Evolutionary conservation across 1,140 invertebrate genomes (phyloP), one percentile per base, ranked within the genome.

Genomic region (Diploscapter pachys): DNA sequence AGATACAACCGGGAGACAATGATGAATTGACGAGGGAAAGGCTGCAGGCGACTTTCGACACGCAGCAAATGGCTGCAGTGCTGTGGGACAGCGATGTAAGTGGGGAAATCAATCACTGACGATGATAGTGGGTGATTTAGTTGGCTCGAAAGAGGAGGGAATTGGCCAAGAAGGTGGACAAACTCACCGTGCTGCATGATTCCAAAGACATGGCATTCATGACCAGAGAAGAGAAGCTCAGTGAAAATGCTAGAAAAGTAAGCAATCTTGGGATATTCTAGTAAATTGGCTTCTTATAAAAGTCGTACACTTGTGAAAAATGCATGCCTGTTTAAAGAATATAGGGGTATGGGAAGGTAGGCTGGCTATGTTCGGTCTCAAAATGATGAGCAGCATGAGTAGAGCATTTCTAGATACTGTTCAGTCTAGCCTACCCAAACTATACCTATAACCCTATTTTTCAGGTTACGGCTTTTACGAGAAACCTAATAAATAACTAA

Each of bases 161-260:
- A 81, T 88, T 90, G 88, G 92, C 92, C 55, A 78, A 81, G 53
- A 63, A 77, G 48, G 81, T 79, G 59, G 79, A 80, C 77, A 83
- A 85, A 75, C 56, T 48, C 4, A 82, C 93, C 87, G 90, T 90
- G 4, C 86, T 93, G 9, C 82, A 89, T 63, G 91, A 93, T 79
- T 86, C 88, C 63, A 86, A 92, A 3, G 91, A 92, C 53, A 85
- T 89, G 4, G 91, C 91, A 67, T 94, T 92, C 85, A 88, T 92
- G 72, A 92, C 92, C 80, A 92, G 93, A 81, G 92, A 92, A 81
- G 91, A 94, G 82, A 90, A 92, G 71, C 94, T 94, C 86, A 91
- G 92, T 82, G 88, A 92, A 80, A 90, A 91, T 49, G 83, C 94
- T 2, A 89, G 90, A 57, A 93, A 92, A 86, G 90, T 92, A 95